These are phyloP conservation scores for Mya arenaria DNA, from an alignment of 1,140 invertebrate genomes.

Conservation along the genomic window DNA sequence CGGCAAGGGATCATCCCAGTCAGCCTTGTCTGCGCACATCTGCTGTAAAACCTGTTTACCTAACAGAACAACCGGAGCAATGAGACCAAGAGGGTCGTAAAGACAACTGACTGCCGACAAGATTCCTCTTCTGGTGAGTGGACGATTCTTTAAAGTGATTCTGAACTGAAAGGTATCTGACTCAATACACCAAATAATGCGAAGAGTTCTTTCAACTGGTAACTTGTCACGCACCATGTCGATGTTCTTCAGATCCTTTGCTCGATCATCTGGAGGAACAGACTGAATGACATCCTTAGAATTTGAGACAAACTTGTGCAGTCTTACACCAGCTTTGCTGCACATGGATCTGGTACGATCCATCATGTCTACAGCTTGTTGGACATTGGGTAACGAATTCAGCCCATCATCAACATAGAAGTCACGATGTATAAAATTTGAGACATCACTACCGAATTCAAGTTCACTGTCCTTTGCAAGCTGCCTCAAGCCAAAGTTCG, in stretches of 20 bases:
- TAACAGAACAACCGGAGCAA: conserved; percentile 38
- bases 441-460: conserved; percentile 18
- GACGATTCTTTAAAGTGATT: conserved; percentile 11
- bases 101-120: no score
- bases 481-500: conserved; percentile 60
- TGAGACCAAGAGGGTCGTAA: conserved; percentile 58
- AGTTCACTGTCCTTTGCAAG: conserved; percentile 52
- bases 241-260: conserved; percentile 42
- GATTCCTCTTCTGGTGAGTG: conserved; percentile 50
- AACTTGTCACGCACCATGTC: conserved; percentile 49
- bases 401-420: conserved; percentile 56
- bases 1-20: conserved; percentile 51
- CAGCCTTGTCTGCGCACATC: conserved; percentile 28
- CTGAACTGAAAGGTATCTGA: conserved; percentile 54
- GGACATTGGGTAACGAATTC: background rate
- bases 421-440: conserved; percentile 39
- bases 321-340: background rate
- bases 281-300: conserved; percentile 43
- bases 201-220: conserved; percentile 58
- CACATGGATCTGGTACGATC: background rate
- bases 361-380: background rate
- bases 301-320: conserved; percentile 37
- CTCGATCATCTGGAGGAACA: conserved; percentile 33
- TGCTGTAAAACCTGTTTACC: conserved; percentile 52
- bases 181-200: conserved; percentile 53